Evolutionary conservation across 2,113 vertebrate genomes (phyloP).

Genomic region (Caranx ignobilis): DNA sequence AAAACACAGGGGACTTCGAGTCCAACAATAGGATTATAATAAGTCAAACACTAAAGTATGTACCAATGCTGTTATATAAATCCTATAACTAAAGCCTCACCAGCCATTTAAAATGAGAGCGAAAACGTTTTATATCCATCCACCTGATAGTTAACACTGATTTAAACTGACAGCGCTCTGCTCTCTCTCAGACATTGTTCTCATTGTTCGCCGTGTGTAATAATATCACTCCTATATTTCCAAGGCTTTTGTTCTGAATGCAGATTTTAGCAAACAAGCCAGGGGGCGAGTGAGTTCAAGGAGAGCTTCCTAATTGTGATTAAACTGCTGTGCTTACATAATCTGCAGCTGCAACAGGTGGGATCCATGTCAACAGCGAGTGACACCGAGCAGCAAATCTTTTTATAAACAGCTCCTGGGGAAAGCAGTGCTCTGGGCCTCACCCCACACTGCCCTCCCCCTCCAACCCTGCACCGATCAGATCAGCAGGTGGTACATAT

Average conservation of each 20-base stretch:
- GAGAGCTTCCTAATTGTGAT: conserved; percentile 79
- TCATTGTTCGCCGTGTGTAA: conserved; percentile 42
- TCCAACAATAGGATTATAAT: conserved; percentile 7
- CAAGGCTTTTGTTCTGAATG: conserved; percentile 67
- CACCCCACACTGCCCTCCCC: background rate
- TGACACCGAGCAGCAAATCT: conserved; percentile 56
- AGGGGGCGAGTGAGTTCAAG: conserved; percentile 68
- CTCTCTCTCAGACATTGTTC: conserved; percentile 54
- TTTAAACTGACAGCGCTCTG: conserved; percentile 45
- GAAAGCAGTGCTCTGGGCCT: conserved; percentile 42
- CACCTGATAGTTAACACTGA: conserved; percentile 40
- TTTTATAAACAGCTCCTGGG: conserved; percentile 59
- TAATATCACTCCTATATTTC: conserved; percentile 61
- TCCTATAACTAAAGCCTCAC: conserved; percentile 12
- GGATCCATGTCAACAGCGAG: conserved; percentile 45
- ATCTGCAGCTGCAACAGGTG: conserved; percentile 72
- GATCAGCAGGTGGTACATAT: conserved; percentile 59
- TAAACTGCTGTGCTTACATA: conserved; percentile 69
- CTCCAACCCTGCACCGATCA: conserved; percentile 26
- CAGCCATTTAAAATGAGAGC: conserved; percentile 24
- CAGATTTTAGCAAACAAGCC: conserved; percentile 76
- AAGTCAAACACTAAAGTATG: conserved; percentile 9
- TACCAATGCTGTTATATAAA: conserved; percentile 12
- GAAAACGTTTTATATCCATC: conserved; percentile 29
- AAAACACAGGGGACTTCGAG: conserved; percentile 29